phyloP scores from a whole-genome alignment of 2,113 vertebrate species.

The Arvicanthis niloticus region DNA sequence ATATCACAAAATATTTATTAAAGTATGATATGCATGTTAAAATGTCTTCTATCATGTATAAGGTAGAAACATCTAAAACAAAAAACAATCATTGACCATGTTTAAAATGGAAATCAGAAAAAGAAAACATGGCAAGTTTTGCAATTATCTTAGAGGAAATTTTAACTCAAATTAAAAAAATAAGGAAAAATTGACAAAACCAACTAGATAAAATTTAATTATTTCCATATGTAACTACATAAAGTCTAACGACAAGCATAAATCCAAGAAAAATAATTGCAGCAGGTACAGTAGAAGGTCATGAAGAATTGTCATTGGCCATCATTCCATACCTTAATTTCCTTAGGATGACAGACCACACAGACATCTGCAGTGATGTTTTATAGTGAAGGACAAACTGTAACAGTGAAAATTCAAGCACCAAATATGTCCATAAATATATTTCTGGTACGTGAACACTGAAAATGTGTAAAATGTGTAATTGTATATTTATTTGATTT shows the following conservation, averaged over 20 bases:
- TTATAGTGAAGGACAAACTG: not conserved
- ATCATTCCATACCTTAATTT: not conserved
- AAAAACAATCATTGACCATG: not conserved
- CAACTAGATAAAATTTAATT: not conserved
- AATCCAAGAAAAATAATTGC: slow-evolving; percentile 7
- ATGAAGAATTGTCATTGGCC: not conserved
- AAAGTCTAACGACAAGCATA: not conserved
- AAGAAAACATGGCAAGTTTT: not conserved
- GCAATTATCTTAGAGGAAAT: not conserved
- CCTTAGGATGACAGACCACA: not conserved
- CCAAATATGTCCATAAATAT: not conserved
- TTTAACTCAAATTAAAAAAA: not conserved
- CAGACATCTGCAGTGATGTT: not conserved
- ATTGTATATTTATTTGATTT: not conserved
- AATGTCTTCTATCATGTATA: not conserved
- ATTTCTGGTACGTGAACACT: not conserved
- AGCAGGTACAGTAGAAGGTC: not conserved
- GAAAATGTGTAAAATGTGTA: not conserved
- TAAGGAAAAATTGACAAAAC: not conserved
- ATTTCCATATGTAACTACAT: not conserved
- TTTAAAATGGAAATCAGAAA: slow-evolving; percentile 9
- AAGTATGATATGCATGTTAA: not conserved
- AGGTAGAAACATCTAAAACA: not conserved
- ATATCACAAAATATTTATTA: not conserved
- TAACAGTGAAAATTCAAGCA: not conserved